Evolutionary conservation across 2,888 invertebrate species (phyloP), one percentile per base, ranked within the genome.

Genomic region (Auanema sp.): DNA sequence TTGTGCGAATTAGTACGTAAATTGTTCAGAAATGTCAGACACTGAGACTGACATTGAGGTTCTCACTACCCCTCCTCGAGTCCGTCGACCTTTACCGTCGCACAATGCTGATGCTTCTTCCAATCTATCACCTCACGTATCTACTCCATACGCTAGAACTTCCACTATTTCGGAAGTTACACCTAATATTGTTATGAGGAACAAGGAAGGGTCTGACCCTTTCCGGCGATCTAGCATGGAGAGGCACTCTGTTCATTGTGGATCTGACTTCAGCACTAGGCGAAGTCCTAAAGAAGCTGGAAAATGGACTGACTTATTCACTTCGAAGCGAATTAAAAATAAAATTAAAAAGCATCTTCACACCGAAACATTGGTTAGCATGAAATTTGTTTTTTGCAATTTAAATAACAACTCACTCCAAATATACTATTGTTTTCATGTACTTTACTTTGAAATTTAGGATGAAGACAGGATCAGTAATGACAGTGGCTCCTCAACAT

Each of bases 261-360:
- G 71, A 21, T 62, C 56, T 43, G 69, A 67, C 64, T 72, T 72
- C 56, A 53, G 63, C 11, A 62, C 58, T 58, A 57, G 72, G 10
- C 47, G 69, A 41, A 66, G 68, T 50, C 68, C 69, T 12, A 66
- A 66, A 52, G 49, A 63, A 23, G 61, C 55, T 33, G 41, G 41
- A 18, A 64, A 60, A 62, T 73, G 68, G 70, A 69, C 69, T 1
- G 69, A 68, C 40, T 53, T 73, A 54, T 73, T 73, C 59, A 61
- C 69, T 12, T 73, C 73, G 23, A 71, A 52, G n/a, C 50, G 71
- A 56, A 60, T 71, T 18, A 68, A 69, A 52, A 64, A 60, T 42
- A 47, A 42, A 24, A 65, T 64, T 21, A 47, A 59, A 40, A 59
- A 60, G 24, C 53, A 49, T 14, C 55, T 53, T 62, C 65, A 59